Conservation (phyloP, 2,888 invertebrate genomes). For the Julus scanicus region DNA sequence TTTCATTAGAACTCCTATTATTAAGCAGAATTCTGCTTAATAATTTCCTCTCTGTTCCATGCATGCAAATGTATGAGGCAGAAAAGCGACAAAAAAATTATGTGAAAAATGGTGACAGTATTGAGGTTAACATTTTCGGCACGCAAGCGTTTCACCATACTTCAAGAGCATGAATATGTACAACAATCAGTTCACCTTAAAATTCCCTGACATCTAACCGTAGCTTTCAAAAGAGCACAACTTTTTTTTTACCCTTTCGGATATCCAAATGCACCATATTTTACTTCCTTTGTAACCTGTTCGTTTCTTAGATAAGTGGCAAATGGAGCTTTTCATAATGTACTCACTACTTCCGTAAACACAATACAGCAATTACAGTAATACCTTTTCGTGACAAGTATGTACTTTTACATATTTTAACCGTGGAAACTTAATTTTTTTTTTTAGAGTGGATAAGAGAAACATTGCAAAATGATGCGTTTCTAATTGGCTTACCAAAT, state of each 20-base stretch:
- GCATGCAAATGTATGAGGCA: not conserved
- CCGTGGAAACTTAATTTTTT: constrained; percentile 4
- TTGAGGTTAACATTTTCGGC: not conserved
- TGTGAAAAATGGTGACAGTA: constrained; percentile 27
- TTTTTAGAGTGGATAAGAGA: not conserved
- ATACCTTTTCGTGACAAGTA: constrained; percentile 36
- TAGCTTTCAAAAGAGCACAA: not conserved
- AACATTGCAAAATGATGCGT: not conserved
- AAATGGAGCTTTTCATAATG: constrained; percentile 35
- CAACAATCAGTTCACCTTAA: constrained; percentile 29
- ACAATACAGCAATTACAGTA: constrained; percentile 36
- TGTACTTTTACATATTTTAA: not conserved
- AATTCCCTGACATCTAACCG: constrained; percentile 29
- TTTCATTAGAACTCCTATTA: not conserved
- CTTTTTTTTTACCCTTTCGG: not conserved
- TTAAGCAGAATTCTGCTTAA: not conserved
- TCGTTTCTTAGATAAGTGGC: constrained; percentile 30
- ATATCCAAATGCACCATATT: not conserved
- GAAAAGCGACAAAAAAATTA: constrained; percentile 1
- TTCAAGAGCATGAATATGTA: not conserved
- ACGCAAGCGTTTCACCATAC: not conserved
- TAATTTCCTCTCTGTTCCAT: not conserved
- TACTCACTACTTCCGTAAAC: constrained; percentile 39
- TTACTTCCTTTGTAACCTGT: constrained; percentile 42
- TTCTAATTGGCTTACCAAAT: constrained; percentile 8